These are phyloP conservation scores for Dipodomys spectabilis DNA, from an alignment of 2,113 vertebrate species.

Conservation along the genomic window DNA sequence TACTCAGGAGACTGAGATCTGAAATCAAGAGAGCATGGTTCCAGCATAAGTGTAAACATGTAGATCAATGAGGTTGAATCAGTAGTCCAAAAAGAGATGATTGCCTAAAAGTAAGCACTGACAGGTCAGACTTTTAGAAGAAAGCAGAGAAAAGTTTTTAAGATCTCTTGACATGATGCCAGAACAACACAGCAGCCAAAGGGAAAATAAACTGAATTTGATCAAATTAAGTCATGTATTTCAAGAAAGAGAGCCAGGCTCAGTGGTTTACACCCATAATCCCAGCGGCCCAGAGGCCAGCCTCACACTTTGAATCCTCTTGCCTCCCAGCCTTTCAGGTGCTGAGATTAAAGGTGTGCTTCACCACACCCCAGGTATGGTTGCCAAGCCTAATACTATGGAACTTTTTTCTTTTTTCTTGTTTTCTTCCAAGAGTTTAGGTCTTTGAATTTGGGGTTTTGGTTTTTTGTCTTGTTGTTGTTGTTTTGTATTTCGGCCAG, in stretches of 20 bases:
- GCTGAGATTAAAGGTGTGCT: no score
- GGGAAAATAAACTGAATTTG: not conserved
- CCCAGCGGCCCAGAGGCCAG: not conserved
- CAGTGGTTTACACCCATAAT: not conserved
- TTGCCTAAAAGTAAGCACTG: not conserved
- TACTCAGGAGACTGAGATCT: no score
- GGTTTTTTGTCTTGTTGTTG: no score
- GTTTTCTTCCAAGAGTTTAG: no score
- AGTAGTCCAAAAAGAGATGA: not conserved
- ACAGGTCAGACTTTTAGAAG: not conserved
- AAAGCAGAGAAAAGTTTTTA: not conserved
- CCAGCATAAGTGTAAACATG: not conserved
- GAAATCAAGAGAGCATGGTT: not conserved
- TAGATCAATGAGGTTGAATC: not conserved
- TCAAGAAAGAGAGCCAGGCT: not conserved
- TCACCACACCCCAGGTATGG: no score
- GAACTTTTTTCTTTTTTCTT: no score
- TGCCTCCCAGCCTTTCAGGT: no score
- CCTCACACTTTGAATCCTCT: no score
- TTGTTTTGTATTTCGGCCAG: no score
- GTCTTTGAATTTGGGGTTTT: no score
- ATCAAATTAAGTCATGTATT: not conserved
- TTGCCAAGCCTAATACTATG: no score
- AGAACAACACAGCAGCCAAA: not conserved
- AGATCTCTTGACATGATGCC: no score